Evolutionary conservation across 2,888 invertebrate genomes (phyloP), one percentile per base, ranked within the genome.

Genomic region (Zele albiditarsus): DNA sequence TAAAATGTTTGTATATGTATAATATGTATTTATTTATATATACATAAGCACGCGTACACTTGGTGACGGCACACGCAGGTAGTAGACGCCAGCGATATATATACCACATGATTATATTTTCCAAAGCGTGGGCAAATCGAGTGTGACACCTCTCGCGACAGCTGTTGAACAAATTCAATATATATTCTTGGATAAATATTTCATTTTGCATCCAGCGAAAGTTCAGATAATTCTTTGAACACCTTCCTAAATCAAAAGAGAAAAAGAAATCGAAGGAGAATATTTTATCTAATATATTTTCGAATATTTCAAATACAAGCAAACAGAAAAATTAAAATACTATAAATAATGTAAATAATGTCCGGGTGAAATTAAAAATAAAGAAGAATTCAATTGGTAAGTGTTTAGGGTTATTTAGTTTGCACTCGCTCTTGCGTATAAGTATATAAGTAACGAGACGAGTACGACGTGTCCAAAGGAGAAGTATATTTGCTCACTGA

Each of bases 401-500:
- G 53, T 53, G 8, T 53, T 20, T 53, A 20, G 20, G 20, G 20
- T 53, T 53, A 20, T 53, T 53, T 20, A 53, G 20, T 53, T 53
- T 20, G n/a, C 3, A 20, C n/a, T 53, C n/a, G 38, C 20, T 53
- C 1, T 53, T 20, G 8, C 8, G 20, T 53, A 20, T 53, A 10
- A 53, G 53, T 23, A 53, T 46, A 46, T 53, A 20, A 53, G 53
- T 20, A 53, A 53, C 20, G 20, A 53, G 53, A 53, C 20, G 53
- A 53, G 63, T 10, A 23, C 28, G n/a, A 27, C 20, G 63, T n/a
- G 20, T 38, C 63, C 20, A 31, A 38, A 75, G 71, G 71, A 58
- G 46, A 70, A 78, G 76, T 71, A 74, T 71, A 80, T 81, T 80
- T 78, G 80, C 75, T 74, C 81, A 73, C 80, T 84, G 84, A 86